Base-by-base conservation (phyloP, 2,113 vertebrate genomes). In the Cisticola juncidis region DNA sequence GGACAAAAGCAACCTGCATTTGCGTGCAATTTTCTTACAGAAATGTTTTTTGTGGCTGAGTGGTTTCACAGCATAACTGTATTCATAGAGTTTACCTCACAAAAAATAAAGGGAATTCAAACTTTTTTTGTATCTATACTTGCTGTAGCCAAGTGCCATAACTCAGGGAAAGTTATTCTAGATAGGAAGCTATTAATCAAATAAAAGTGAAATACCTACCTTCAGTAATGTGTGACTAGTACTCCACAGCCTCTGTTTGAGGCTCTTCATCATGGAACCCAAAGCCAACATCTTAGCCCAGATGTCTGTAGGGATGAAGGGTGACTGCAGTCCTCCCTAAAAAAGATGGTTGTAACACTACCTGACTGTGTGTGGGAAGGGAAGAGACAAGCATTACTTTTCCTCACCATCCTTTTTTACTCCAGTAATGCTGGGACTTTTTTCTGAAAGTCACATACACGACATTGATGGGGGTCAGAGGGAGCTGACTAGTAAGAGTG, bases 351-450 rank as follows among this genome's bases (percentile, higher is more conserved):
- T 36, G 6, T 64, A 72, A 10, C 28, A 10, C 28, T 13, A 17
- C 5, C 3, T 28, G 14, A 48, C 12, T 35, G 1, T 29, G 9
- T 40, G 16, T 15, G 14, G 29, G 6, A 36, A 40, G 20, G 18
- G 8, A 64, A 42, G 13, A 54, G 8, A 57, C 9, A 68, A 66
- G 3, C 28, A 19, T 9, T 36, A 5, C 31, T 85, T 88, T 48
- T 18, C 8, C 9, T 82, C 25, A 48, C 4, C 35, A 65, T 71
- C 2, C 0, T 58, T 62, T 74, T 58, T 61, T 57, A 38, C 35
- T 3, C 24, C 42, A 44, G 1, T 36, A 64, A 56, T 2, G 0
- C 3, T 61, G 12, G 1, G 2, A 0, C 18, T 8, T 68, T 53
- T 51, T 77, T 5, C 50, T 74, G 65, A 26, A 79, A 87, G 47